phyloP scores from a whole-genome alignment of 2,888 invertebrate species.

The Polyommatus iphigenia region DNA sequence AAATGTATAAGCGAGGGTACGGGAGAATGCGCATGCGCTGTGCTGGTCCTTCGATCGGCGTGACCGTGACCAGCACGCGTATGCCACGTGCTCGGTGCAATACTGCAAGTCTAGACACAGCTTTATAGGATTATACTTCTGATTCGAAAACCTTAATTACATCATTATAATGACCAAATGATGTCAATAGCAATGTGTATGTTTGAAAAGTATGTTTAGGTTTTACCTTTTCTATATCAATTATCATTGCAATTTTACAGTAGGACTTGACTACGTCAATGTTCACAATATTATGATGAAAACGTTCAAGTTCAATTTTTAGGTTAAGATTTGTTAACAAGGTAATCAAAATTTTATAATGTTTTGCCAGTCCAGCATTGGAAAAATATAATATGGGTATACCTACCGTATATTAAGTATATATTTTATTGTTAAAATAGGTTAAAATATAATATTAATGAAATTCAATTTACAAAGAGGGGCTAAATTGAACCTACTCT shows the following conservation, averaged over 20 bases:
- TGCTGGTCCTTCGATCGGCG: conserved; percentile 63
- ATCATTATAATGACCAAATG: not conserved
- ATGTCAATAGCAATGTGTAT: not conserved
- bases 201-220: not conserved
- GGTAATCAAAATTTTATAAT: not conserved
- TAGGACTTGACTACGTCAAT: not conserved
- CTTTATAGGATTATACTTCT: conserved; percentile 33
- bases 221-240: not conserved
- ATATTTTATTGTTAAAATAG: no score
- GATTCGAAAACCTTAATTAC: conserved; percentile 6
- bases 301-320: not conserved
- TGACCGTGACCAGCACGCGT: conserved; percentile 58
- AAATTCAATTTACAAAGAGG: not conserved
- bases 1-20: conserved; percentile 32
- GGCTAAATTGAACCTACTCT: not conserved
- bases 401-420: not conserved
- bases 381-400: not conserved
- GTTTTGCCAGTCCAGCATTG: not conserved
- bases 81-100: conserved; percentile 60
- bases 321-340: not conserved
- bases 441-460: not conserved
- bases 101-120: conserved; percentile 47
- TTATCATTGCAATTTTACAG: not conserved
- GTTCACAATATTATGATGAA: not conserved
- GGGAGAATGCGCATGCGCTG: conserved; percentile 60